Percentiles rank a stretch among this genome's conserved stretches.
These are phyloP conservation scores for Cremastinae sp. DNA, from an alignment of 2,888 invertebrate genomes.

Conservation along the genomic window DNA sequence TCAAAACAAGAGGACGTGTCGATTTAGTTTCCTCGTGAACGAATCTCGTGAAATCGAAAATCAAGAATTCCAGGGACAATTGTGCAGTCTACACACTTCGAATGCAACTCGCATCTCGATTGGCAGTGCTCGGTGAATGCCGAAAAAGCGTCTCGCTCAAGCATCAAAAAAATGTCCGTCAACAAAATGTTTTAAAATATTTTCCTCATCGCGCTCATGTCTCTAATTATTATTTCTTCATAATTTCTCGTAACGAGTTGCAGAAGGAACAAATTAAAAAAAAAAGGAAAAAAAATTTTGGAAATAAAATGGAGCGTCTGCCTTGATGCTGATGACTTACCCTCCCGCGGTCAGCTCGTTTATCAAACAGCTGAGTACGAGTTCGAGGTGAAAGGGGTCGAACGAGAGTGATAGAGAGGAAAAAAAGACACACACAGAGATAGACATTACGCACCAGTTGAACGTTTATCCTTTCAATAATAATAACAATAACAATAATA, in stretches of 20 bases:
- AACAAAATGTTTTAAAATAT: no score
- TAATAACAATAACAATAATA: slow-evolving; percentile 45
- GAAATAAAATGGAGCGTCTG: slow-evolving; percentile 69
- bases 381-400: slow-evolving; percentile 78
- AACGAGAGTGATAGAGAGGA: slow-evolving; percentile 76
- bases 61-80: no score
- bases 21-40: no score
- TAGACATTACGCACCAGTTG: slow-evolving; percentile 74
- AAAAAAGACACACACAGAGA: slow-evolving; percentile 80
- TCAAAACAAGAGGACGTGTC: no score
- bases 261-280: no score
- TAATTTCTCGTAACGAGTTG: slow-evolving; percentile 40
- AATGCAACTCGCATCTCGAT: no score
- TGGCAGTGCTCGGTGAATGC: no score
- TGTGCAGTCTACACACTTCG: no score
- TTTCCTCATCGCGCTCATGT: slow-evolving; percentile 41
- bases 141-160: no score
- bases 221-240: slow-evolving; percentile 8
- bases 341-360: slow-evolving; percentile 90
- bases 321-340: slow-evolving; percentile 84
- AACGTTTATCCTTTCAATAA: slow-evolving; percentile 43
- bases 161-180: no score
- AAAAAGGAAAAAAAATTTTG: slow-evolving; percentile 14
- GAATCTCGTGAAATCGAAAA: no score
- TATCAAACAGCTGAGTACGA: slow-evolving; percentile 89